A percentile compares a stretch with the other conserved stretches of the same genome.
Evolutionary conservation across 2,888 invertebrate genomes (phyloP).

Genomic region (Eubasilissa splendida): DNA sequence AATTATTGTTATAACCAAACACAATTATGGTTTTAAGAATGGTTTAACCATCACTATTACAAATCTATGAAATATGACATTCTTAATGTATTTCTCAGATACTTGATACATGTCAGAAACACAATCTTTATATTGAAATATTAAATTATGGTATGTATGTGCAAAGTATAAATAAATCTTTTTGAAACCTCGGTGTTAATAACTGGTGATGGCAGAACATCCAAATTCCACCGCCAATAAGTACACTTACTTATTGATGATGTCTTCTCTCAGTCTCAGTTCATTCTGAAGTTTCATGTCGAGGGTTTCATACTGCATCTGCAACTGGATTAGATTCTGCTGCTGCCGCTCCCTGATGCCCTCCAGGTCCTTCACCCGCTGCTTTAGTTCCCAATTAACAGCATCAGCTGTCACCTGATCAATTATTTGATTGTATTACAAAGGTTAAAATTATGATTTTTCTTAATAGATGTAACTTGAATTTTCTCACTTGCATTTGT

Average conservation of each 20-base stretch:
- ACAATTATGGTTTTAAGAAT: too few species aligned
- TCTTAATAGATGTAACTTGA: too few species aligned
- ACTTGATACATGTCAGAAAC: too few species aligned
- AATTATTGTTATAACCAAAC: too few species aligned
- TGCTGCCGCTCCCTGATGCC: slow-evolving; percentile 19
- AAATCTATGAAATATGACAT: too few species aligned
- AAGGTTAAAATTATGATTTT: too few species aligned
- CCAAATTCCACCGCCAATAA: not conserved
- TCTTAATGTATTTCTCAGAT: too few species aligned
- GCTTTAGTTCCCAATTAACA: slow-evolving; percentile 25
- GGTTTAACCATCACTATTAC: too few species aligned
- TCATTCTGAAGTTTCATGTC: slow-evolving; percentile 30
- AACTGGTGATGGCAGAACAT: not conserved
- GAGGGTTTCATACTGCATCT: slow-evolving; percentile 35
- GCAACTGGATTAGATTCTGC: slow-evolving; percentile 30
- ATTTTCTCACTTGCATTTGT: too few species aligned
- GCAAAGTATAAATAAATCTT: not conserved
- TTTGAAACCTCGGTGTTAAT: too few species aligned
- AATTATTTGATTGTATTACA: not conserved
- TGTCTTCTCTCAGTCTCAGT: slow-evolving; percentile 15
- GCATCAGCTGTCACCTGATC: slow-evolving; percentile 25
- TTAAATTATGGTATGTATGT: not conserved
- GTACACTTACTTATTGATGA: slow-evolving; percentile 20
- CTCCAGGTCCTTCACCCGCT: slow-evolving; percentile 23
- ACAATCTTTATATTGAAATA: too few species aligned